A percentile compares a stretch with the other conserved stretches of the same genome.
Conservation (phyloP, 2,888 invertebrate genomes). For the Pseudoips prasinana region DNA sequence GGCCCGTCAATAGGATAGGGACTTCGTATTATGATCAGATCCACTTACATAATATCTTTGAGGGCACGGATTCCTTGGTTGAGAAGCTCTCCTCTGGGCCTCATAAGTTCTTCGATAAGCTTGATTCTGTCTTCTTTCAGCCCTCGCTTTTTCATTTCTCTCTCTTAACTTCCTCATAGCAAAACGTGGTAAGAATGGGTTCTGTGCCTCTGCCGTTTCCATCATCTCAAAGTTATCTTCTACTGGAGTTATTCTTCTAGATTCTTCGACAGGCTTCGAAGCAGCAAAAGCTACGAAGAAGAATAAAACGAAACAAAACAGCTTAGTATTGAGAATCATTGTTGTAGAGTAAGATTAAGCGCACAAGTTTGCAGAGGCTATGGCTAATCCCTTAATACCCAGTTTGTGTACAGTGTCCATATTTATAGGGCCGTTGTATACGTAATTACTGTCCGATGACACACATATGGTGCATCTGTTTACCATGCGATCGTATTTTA, state of each 20-base stretch:
- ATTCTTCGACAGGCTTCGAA: slow-evolving; percentile 45
- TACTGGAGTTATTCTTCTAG: slow-evolving; percentile 19
- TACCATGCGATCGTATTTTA: slow-evolving; percentile 60
- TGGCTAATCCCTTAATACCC: slow-evolving; percentile 55
- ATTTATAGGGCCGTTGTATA: slow-evolving; percentile 58
- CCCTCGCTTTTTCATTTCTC: slow-evolving; percentile 51
- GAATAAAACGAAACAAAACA: slow-evolving; percentile 38
- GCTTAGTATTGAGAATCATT: slow-evolving; percentile 40
- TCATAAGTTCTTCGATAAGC: slow-evolving; percentile 52
- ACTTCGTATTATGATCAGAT: no score
- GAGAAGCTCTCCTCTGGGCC: slow-evolving; percentile 33
- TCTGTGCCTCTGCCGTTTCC: slow-evolving; percentile 65
- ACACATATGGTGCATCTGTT: slow-evolving; percentile 72
- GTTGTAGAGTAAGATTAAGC: slow-evolving; percentile 1
- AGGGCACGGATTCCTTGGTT: slow-evolving; percentile 29
- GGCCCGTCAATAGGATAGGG: no score
- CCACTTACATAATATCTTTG: slow-evolving; percentile 13
- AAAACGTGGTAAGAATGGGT: slow-evolving; percentile 68
- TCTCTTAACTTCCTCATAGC: slow-evolving; percentile 67
- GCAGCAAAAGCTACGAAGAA: slow-evolving; percentile 34
- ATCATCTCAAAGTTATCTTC: slow-evolving; percentile 51
- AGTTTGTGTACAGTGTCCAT: slow-evolving; percentile 23
- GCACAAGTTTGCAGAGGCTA: not conserved
- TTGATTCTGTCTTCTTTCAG: slow-evolving; percentile 45
- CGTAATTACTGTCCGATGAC: slow-evolving; percentile 50